Evolutionary conservation across 1,140 invertebrate species (phyloP), one percentile per base, ranked within the genome.

Genomic region (Saccostrea cuccullata): DNA sequence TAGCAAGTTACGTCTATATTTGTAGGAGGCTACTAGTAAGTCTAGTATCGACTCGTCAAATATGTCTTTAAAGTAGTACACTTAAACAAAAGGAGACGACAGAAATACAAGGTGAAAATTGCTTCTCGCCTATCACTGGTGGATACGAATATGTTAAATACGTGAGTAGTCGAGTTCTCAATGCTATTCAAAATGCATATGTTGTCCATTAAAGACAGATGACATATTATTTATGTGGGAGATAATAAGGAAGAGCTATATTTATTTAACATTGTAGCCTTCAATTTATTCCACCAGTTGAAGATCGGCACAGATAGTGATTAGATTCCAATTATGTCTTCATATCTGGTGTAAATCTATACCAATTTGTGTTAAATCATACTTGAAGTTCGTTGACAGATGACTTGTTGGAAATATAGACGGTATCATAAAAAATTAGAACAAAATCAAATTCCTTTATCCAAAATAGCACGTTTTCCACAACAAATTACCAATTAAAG

Each of bases 151-250:
- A 23, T 77, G 23, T 36, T 13, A 36, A 77, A 77, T 77, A 9
- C 70, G 30, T 77, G 70, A 30, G 5, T 12, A 30, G 15, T 77
- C 30, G 30, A 30, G 70, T 77, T 77, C 70, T 30, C 26, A 77
- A 77, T 77, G 23, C 70, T 77, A 13, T 77, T 30, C 70, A 30
- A 77, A 77, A 77, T 77, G 70, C 70, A 77, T 30, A 77, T 77
- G 26, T 77, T 30, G 70, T 30, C 30, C 23, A 77, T 77, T 26
- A 30, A 12, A 77, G 23, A 77, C 26, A 36, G 67, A 40, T 77
- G 70, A 77, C 70, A 77, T 26, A 77, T 36, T 77, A 36, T 36
- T 36, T 30, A 77, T 30, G 13, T 30, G 23, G 15, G 15, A 64
- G 23, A 26, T 77, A 47, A 8, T 8, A 12, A 26, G 70, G 13